A percentile compares a stretch with the other conserved stretches of the same genome.
These are phyloP conservation scores for Tragulus kanchil DNA, from an alignment of 2,113 vertebrate species.

Conservation along the genomic window DNA sequence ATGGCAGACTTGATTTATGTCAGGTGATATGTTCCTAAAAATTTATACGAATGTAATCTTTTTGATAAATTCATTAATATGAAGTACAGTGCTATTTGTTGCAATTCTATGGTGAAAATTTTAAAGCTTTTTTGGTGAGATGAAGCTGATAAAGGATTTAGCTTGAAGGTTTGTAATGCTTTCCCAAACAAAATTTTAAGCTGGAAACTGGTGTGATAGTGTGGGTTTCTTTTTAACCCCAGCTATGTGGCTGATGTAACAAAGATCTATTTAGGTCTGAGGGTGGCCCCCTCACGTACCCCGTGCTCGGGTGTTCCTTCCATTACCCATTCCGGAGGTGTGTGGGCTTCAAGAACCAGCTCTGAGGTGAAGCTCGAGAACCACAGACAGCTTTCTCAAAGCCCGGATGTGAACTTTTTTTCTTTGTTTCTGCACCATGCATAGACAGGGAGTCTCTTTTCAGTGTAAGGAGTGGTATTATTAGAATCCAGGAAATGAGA, in stretches of 20 bases:
- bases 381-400: constrained; percentile 32
- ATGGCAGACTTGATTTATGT: neutral
- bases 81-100: neutral
- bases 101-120: neutral
- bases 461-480: neutral
- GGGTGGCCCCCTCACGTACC: neutral
- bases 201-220: constrained; percentile 65
- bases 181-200: no score
- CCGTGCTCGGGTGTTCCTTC: constrained; percentile 18
- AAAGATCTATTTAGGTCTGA: constrained; percentile 34
- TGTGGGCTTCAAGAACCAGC: neutral
- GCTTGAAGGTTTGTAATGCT: no score
- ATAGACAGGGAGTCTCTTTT: constrained; percentile 13
- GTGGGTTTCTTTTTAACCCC: constrained; percentile 49
- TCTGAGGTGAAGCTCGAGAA: constrained; percentile 34
- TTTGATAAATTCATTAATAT: neutral
- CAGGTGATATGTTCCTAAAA: neutral
- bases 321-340: constrained; percentile 21
- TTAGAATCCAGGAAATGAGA: neutral
- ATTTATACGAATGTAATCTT: neutral
- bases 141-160: no score
- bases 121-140: neutral
- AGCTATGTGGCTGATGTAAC: constrained; percentile 47
- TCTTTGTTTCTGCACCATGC: neutral
- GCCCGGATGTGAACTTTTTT: neutral